Percentiles rank a stretch among this genome's conserved stretches.
Evolutionary conservation across 2,797 vertebrate species (phyloP).

Genomic region (Chaetodon trifasciatus): DNA sequence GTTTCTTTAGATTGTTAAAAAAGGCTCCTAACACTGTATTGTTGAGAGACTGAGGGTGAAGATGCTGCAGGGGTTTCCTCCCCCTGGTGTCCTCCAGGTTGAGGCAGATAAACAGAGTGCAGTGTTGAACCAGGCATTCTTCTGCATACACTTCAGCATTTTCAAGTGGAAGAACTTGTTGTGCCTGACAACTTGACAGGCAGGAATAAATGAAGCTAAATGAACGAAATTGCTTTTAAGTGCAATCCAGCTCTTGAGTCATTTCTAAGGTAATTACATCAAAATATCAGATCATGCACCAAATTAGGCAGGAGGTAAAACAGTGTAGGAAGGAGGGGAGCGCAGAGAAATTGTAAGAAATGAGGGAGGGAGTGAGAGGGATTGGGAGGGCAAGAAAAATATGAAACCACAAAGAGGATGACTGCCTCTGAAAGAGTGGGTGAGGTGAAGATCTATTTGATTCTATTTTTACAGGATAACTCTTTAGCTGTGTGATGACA

Average conservation of each 20-base stretch:
- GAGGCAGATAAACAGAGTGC: constrained; percentile 33
- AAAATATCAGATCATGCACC: constrained; percentile 65
- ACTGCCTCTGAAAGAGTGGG: constrained; percentile 39
- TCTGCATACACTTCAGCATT: constrained; percentile 28
- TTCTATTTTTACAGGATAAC: constrained; percentile 75
- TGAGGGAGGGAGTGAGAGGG: neutral
- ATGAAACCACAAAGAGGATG: constrained; percentile 40
- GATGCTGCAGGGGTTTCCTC: constrained; percentile 3
- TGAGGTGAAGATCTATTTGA: constrained; percentile 68
- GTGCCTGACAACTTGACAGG: constrained; percentile 38
- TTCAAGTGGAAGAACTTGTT: constrained; percentile 53
- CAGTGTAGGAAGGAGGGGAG: constrained; percentile 18
- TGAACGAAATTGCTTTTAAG: constrained; percentile 68
- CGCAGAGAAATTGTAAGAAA: neutral
- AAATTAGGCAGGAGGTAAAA: constrained; percentile 57
- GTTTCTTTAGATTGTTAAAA: no score
- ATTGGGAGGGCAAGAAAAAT: constrained; percentile 12
- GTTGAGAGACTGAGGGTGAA: neutral
- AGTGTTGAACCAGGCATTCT: constrained; percentile 25
- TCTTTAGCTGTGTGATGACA: constrained; percentile 72
- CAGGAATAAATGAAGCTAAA: constrained; percentile 58
- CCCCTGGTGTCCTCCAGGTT: constrained; percentile 24
- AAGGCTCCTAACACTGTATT: neutral
- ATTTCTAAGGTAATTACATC: constrained; percentile 69
- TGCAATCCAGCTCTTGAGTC: constrained; percentile 62